These are phyloP conservation scores for Clusia tigrina DNA, from an alignment of 2,888 invertebrate species.

Conservation along the genomic window DNA sequence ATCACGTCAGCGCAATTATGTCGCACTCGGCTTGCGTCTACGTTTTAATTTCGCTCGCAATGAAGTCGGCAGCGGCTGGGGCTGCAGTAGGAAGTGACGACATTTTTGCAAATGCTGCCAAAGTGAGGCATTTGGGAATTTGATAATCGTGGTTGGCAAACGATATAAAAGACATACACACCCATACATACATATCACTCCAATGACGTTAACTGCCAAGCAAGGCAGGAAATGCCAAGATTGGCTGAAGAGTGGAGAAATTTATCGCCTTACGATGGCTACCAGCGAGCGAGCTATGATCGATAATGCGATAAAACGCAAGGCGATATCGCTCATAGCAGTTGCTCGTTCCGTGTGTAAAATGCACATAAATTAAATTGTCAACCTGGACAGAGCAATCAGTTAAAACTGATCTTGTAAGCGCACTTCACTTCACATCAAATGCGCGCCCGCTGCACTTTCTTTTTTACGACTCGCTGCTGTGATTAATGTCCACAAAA, in stretches of 20 bases:
- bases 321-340: too few relatives aligned
- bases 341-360: too few relatives aligned
- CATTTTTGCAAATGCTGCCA: not conserved
- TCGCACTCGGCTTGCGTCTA: not conserved
- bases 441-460: not conserved
- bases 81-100: conserved; percentile 6
- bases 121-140: conserved; percentile 1
- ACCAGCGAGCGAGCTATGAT: not conserved
- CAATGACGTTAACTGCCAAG: not conserved
- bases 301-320: too few relatives aligned
- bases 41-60: not conserved
- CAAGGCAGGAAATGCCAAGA: not conserved
- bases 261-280: not conserved
- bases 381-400: not conserved
- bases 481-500: not conserved
- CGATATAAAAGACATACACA: too few relatives aligned
- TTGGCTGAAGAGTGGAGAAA: not conserved
- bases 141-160: not conserved
- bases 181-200: too few relatives aligned
- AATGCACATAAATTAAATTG: not conserved
- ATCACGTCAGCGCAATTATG: conserved; percentile 10
- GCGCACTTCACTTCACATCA: not conserved
- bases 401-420: too few relatives aligned
- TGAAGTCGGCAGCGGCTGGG: not conserved
- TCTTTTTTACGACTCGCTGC: not conserved